Conservation (phyloP, 2,113 vertebrate species). For the Rallus limicola region DNA sequence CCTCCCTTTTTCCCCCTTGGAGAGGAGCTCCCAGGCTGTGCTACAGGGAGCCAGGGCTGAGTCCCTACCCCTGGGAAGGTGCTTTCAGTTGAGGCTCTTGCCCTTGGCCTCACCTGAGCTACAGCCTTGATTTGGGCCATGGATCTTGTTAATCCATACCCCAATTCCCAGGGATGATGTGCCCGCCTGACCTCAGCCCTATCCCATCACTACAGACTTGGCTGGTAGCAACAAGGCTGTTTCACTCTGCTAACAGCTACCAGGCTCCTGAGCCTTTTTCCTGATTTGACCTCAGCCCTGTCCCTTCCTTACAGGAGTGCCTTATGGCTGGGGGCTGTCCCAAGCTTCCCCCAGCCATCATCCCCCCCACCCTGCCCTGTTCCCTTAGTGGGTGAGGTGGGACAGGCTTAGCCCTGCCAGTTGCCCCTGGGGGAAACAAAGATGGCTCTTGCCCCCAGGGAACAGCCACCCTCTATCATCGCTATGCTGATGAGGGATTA, state of each 20-base stretch:
- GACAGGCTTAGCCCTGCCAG: neutral
- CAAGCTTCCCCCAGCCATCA: too few relatives aligned
- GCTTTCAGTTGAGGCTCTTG: neutral
- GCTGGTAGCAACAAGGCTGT: neutral
- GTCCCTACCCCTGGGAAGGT: rapidly evolving
- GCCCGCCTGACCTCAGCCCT: neutral
- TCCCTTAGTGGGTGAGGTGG: neutral
- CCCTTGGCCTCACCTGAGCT: neutral
- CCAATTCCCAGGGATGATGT: neutral
- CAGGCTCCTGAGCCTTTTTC: neutral
- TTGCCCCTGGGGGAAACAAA: neutral
- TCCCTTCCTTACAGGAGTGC: neutral
- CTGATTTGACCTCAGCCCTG: neutral
- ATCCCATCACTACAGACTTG: neutral
- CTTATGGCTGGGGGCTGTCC: neutral
- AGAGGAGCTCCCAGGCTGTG: neutral
- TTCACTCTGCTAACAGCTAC: neutral
- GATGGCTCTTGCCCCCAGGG: neutral
- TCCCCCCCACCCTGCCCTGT: neutral
- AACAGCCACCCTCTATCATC: neutral
- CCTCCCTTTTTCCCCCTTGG: too few relatives aligned
- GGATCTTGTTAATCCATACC: neutral
- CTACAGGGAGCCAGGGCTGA: neutral
- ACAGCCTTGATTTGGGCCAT: neutral
- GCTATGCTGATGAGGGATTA: neutral